Evolutionary conservation across 2,113 vertebrate genomes (phyloP).

Genomic region (Carassius auratus): DNA sequence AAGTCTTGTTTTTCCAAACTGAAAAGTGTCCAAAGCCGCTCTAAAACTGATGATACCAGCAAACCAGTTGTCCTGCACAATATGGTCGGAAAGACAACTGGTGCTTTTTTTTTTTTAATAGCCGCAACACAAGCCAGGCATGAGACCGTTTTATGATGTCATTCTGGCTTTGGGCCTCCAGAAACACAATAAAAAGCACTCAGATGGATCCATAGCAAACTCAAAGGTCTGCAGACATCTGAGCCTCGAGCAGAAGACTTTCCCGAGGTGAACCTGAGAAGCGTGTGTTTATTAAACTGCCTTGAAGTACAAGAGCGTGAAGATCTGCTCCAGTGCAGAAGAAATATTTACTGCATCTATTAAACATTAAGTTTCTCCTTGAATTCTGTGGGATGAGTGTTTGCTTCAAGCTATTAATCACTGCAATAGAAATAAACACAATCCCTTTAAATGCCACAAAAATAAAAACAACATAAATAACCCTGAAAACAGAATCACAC

Average conservation of each 20-base stretch:
- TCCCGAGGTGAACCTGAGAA: neutral
- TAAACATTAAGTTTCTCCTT: neutral
- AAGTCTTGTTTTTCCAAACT: neutral
- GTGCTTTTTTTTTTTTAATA: no score
- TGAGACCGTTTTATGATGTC: neutral
- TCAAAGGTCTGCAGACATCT: neutral
- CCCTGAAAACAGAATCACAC: neutral
- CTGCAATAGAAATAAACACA: slow-evolving; percentile 1
- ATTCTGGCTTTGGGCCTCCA: neutral
- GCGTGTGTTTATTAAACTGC: neutral
- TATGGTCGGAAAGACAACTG: no score
- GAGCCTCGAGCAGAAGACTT: neutral
- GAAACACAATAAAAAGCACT: slow-evolving; percentile 5
- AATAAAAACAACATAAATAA: slow-evolving; percentile 13
- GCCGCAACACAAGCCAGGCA: neutral
- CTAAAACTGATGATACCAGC: neutral
- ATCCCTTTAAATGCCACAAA: slow-evolving; percentile 19
- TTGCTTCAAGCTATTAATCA: slow-evolving; percentile 23
- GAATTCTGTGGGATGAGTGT: neutral
- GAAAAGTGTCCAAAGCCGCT: neutral
- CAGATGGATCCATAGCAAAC: neutral
- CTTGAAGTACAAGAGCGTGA: neutral
- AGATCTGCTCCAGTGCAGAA: neutral
- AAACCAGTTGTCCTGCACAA: neutral
- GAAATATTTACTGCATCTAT: neutral